Conservation (phyloP, 2,113 vertebrate species). For the Hippocampus abdominalis region DNA sequence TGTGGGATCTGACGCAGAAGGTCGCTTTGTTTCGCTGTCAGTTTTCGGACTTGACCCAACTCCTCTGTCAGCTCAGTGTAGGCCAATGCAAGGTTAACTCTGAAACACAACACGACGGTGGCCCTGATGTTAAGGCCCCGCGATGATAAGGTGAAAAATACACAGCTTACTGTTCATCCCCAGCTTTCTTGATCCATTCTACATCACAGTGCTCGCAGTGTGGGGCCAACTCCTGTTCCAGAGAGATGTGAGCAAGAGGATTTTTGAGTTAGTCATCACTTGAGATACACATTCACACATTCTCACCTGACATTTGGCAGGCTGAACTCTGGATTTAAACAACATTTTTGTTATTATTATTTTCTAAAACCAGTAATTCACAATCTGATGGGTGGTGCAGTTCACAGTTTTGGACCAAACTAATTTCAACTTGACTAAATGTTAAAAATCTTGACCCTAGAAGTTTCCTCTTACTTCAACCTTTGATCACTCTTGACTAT, state of each 20-base stretch:
- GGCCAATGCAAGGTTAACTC: slow-evolving; percentile 86
- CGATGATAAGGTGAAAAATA: not conserved
- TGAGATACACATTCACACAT: not conserved
- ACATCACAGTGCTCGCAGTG: slow-evolving; percentile 75
- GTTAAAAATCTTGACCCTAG: too few species aligned
- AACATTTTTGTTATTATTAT: not conserved
- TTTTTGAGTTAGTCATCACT: not conserved
- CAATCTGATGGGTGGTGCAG: too few species aligned
- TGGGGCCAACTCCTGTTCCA: slow-evolving; percentile 38
- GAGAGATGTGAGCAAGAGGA: not conserved
- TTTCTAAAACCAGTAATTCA: too few species aligned
- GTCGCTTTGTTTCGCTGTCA: slow-evolving; percentile 80
- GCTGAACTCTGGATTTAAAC: not conserved
- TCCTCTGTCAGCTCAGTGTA: slow-evolving; percentile 90
- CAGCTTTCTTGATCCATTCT: slow-evolving; percentile 86
- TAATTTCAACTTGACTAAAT: too few species aligned
- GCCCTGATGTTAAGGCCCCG: not conserved
- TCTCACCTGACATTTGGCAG: too few species aligned
- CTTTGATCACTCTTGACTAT: too few species aligned
- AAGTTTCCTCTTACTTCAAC: too few species aligned
- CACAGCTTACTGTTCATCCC: slow-evolving; percentile 86
- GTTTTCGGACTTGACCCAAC: slow-evolving; percentile 74
- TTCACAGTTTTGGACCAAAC: too few species aligned
- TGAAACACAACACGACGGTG: slow-evolving; percentile 29
- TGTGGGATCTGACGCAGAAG: slow-evolving; percentile 78